phyloP scores from a whole-genome alignment of 2,113 vertebrate species.

The Ciconia boyciana region DNA sequence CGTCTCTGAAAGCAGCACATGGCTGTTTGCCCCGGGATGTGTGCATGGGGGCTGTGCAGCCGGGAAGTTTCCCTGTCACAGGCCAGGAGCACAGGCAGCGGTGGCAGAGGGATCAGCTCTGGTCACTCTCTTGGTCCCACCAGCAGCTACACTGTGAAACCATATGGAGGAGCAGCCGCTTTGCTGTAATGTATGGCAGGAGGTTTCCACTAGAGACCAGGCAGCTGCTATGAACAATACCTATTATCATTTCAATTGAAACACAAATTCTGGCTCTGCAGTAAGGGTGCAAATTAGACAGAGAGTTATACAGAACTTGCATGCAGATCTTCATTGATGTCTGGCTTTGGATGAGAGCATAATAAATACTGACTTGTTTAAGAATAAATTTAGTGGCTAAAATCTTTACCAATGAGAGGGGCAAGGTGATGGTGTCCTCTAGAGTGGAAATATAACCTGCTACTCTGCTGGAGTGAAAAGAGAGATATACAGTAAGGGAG shows the following conservation, averaged over 20 bases:
- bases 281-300: background rate
- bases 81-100: background rate
- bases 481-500: background rate
- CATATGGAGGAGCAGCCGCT: background rate
- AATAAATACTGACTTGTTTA: background rate
- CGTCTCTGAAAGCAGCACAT: rapidly evolving
- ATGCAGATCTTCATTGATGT: background rate
- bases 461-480: background rate
- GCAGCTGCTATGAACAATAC: background rate
- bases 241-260: background rate
- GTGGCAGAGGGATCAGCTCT: background rate
- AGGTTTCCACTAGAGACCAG: background rate
- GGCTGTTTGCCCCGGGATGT: background rate
- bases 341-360: background rate
- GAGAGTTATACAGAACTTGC: background rate
- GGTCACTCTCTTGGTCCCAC: background rate
- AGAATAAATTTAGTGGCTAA: background rate
- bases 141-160: background rate
- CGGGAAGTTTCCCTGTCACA: rapidly evolving
- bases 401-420: background rate
- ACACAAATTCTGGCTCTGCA: background rate
- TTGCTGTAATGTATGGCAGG: background rate
- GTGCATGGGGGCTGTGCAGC: background rate
- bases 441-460: background rate
- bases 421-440: background rate